Evolutionary conservation across 2,797 vertebrate genomes (phyloP), one percentile per base, ranked within the genome.

Genomic region (Coreius guichenoti): DNA sequence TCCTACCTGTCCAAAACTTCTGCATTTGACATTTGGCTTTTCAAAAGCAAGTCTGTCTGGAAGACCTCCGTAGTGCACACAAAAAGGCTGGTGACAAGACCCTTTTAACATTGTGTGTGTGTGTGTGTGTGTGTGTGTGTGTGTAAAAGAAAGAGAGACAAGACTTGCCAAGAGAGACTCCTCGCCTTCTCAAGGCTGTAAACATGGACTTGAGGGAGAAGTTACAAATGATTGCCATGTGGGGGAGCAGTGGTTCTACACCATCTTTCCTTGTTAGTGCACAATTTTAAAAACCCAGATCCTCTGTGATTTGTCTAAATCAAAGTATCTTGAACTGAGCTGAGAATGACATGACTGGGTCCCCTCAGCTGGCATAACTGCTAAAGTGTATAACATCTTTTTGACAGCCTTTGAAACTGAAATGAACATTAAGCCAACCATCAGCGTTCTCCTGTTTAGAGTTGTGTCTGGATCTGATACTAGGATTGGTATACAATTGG

Each of bases 161-260:
- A 13, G 54, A 43, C 47, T 81, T 7, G 2, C 58, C 29, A 54
- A 45, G 16, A 61, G 75, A 58, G 23, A 61, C 77, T 21, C 26
- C 58, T 82, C 13, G 9, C 45, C 26, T 26, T 73, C 74, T 77
- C 21, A 65, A 68, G 16, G 8, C 68, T 80, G 61, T 51, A 19
- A 73, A 73, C 11, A 76, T 39, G 23, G 49, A 45, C 21, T 21
- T 43, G 13, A 85, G 12, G 39, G 19, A 74, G 82, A 69, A 76
- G 69, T 83, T 91, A 78, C 90, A 26, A 0, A 8, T 2, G 72
- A 13, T 63, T 0, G 79, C 72, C 93, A 89, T 89, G 21, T 88
- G 92, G 92, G 80, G 93, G 92, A 84, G 93, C 90, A 92, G 89
- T 90, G 86, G 89, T 67, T 91, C 93, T 87, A 89, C 84, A 74